Evolutionary conservation across 1,140 invertebrate genomes (phyloP), one percentile per base, ranked within the genome.

Genomic region (Drosophila carrolli): DNA sequence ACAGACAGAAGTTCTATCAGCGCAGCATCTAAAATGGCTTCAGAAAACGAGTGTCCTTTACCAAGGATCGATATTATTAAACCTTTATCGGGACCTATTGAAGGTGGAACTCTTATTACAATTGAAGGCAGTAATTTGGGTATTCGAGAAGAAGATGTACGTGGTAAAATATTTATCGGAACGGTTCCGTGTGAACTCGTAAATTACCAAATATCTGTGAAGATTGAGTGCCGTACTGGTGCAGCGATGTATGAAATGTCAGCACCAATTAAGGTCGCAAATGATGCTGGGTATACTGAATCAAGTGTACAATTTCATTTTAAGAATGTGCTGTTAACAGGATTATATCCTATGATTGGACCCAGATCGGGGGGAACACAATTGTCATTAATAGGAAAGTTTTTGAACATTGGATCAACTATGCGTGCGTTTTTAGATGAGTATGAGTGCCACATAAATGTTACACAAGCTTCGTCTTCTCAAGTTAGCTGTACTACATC

Each of bases 91-190:
- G 98, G 98, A 11, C 99, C 98, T 9, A 95, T 98, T 51, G 97
- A 99, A 94, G 98, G 98, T 29, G 98, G 98, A 1, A 99, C 99
- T 19, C 92, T 98, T 37, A 95, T 99, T 0, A 99, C 98, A 7
- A 99, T 99, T 62, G 96, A 97, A 93, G 99, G 99, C 7, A 97
- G 97, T 86, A 99, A 99, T 94, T 94, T 99, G 27, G 98, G 98
- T 0, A 94, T 98, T 51, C 96, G 96, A 72, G 95, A 97, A 80
- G 96, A 96, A 84, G 98, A 99, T 93, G 97, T 99, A 0, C 94
- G 94, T 41, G 97, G 97, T 13, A 97, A 98, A 94, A 97, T 99
- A 59, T 95, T 95, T 7, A 98, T 99, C 83, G 98, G 97, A 1
- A 95, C 97, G 74, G 96, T 98, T 5, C 95, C 96, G 1, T 99